Evolutionary conservation across 2,888 invertebrate genomes (phyloP), one percentile per base, ranked within the genome.

Genomic region (Dichetophora obliterata): DNA sequence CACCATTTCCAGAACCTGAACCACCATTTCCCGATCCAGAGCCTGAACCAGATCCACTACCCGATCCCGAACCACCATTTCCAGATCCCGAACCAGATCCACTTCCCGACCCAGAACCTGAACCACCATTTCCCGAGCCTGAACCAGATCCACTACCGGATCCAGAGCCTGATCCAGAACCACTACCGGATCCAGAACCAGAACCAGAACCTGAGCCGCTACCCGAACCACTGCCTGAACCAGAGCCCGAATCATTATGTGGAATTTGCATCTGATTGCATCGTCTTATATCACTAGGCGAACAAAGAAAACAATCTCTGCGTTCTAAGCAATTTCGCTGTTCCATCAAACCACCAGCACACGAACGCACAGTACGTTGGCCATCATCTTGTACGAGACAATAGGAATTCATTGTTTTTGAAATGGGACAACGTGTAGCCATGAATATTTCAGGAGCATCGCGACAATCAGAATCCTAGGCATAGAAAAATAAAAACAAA

Each of bases 351-450:
- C 77, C 79, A 11, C 79, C 78, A 3, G 82, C 79, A 71, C 86
- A 86, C 3, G 84, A 84, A 8, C 85, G 83, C 50, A 79, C 75
- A 0, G 78, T 79, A 3, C 75, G 75, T 11, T 76, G 63, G 5
- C 75, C 81, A 31, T 80, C 77, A 1, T 79, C 48, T 6, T 76
- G 80, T 0, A 80, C 79, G 73, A 80, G 84, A 59, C 85, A 85
- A 74, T 83, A 85, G 6, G 81, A 76, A 78, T 84, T 85, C 6
- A 75, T 69, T 0, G 84, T 77, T 63, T 81, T 77, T 6, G 82
- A 75, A 52, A 85, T 76, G 0, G 81, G 80, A 80, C 86, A 86
- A 52, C 81, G 78, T 1, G 75, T 77, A 3, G 81, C 31, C 16
- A 48, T 11, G 1, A 84, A 48, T 0, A 19, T 66, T 5, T 71